phyloP scores from a whole-genome alignment of 1,140 invertebrate genomes.

The Solenopsis fugax region DNA sequence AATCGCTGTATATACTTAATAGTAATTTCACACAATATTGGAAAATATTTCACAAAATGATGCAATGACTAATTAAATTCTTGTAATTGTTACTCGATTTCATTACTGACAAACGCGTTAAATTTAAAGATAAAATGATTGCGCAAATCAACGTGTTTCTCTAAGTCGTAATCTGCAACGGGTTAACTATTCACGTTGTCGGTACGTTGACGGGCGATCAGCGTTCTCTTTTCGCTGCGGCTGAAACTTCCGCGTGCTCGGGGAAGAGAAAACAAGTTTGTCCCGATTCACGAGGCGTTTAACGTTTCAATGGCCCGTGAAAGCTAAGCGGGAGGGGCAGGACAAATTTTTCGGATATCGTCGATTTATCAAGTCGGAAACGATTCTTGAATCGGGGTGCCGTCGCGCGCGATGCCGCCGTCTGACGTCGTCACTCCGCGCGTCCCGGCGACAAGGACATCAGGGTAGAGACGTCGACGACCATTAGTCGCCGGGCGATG shows the following conservation, averaged over 20 bases:
- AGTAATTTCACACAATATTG: neutral
- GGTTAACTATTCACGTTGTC: neutral
- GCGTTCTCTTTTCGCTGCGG: constrained; percentile 9
- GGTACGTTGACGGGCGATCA: neutral
- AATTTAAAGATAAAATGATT: neutral
- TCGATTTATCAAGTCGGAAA: constrained; percentile 79
- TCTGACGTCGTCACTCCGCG: constrained; percentile 67
- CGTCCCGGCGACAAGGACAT: constrained; percentile 68
- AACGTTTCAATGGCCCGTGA: constrained; percentile 69
- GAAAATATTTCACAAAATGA: constrained; percentile 15
- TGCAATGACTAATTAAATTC: neutral
- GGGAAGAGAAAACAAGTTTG: constrained; percentile 35
- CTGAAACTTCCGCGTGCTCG: neutral
- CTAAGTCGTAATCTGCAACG: neutral
- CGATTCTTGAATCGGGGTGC: constrained; percentile 79
- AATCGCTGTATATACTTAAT: too few species aligned
- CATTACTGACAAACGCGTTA: neutral
- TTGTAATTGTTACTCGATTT: neutral
- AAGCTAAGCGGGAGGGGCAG: constrained; percentile 61
- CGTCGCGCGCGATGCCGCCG: constrained; percentile 40
- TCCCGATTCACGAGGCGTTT: constrained; percentile 51
- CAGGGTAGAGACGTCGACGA: constrained; percentile 73
- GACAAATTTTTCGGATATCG: constrained; percentile 84
- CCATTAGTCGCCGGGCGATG: constrained; percentile 80
- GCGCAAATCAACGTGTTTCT: neutral